A percentile compares a stretch with the other conserved stretches of the same genome.
Evolutionary conservation across 2,797 vertebrate genomes (phyloP).

Genomic region (Neomorphus geoffroyi): DNA sequence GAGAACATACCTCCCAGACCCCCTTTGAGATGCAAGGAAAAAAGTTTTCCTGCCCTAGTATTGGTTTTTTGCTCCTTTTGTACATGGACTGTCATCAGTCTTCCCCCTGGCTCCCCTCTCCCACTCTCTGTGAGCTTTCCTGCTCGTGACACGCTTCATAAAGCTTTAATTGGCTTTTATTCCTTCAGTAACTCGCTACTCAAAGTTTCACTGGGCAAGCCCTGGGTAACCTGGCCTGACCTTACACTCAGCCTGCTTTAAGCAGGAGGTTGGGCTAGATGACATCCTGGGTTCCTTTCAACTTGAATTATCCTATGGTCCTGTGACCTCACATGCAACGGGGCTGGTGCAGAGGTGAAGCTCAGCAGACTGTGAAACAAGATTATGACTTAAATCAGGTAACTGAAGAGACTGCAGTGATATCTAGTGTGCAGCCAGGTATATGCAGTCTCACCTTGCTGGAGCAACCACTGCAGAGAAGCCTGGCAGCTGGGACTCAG

Average conservation of each 20-base stretch:
- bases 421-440: background rate
- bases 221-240: constrained; percentile 4
- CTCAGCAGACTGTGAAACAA: background rate
- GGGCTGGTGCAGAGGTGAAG: background rate
- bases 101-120: background rate
- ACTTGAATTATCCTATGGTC: background rate
- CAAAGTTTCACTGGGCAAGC: background rate
- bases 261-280: background rate
- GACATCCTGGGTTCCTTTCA: constrained; percentile 14
- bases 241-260: background rate
- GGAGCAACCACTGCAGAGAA: background rate
- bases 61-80: background rate
- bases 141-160: constrained; percentile 27
- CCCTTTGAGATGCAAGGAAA: background rate
- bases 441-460: rapidly evolving
- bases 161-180: constrained; percentile 35
- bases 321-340: background rate
- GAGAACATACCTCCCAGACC: background rate
- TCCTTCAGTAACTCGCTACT: background rate
- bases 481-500: background rate
- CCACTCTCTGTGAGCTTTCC: background rate
- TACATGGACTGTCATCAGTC: background rate
- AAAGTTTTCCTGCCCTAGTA: background rate
- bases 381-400: background rate
- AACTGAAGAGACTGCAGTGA: background rate